phyloP scores from a whole-genome alignment of 1,140 invertebrate species.

The Cyphomyrmex costatus region DNA sequence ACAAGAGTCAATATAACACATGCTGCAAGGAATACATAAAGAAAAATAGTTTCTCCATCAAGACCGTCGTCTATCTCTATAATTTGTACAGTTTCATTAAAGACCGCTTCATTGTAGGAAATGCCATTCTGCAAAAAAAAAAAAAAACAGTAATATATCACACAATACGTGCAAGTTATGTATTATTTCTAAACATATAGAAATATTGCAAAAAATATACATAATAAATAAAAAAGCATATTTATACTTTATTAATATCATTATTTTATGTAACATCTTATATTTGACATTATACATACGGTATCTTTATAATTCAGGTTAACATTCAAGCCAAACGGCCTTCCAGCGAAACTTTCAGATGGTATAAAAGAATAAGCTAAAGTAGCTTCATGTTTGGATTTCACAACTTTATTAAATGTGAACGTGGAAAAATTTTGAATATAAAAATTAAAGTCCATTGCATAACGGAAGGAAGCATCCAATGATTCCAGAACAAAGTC shows the following conservation, averaged over 20 bases:
- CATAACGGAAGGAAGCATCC: slow-evolving; percentile 99
- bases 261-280: neutral
- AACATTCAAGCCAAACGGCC: slow-evolving; percentile 98
- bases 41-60: slow-evolving; percentile 99
- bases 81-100: slow-evolving; percentile 99
- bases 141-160: slow-evolving; percentile 67
- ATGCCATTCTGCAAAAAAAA: slow-evolving; percentile 89
- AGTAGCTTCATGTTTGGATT: slow-evolving; percentile 97
- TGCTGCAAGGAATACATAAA: slow-evolving; percentile 97
- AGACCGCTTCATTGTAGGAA: slow-evolving; percentile 95
- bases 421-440: slow-evolving; percentile 99
- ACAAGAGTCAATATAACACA: slow-evolving; percentile 95
- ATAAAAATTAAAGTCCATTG: slow-evolving; percentile 99
- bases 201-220: no score
- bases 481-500: slow-evolving; percentile 97
- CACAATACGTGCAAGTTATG: neutral
- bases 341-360: slow-evolving; percentile 97
- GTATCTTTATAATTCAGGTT: slow-evolving; percentile 97
- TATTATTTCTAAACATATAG: neutral
- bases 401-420: slow-evolving; percentile 95
- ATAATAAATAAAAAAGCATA: no score
- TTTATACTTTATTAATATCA: no score
- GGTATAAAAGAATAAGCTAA: slow-evolving; percentile 98
- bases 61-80: slow-evolving; percentile 98
- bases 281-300: slow-evolving; percentile 85